phyloP scores from a whole-genome alignment of 2,113 vertebrate species.

The Rattus rattus region DNA sequence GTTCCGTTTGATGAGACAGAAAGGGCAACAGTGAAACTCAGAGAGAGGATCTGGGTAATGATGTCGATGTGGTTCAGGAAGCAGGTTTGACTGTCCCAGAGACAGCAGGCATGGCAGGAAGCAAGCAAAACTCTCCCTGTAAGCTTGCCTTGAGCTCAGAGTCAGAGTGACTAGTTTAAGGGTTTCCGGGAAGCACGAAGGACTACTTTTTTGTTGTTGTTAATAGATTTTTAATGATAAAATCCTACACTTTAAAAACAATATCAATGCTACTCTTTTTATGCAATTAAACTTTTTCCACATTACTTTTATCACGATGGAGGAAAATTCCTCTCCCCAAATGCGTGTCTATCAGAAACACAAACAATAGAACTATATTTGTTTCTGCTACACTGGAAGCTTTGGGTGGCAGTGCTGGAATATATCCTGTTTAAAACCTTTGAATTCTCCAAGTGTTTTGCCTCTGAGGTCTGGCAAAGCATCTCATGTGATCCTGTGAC shows the following conservation, averaged over 20 bases:
- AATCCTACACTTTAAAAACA: conserved; percentile 11
- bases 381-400: neutral
- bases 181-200: conserved; percentile 3
- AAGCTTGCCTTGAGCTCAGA: neutral
- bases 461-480: neutral
- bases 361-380: neutral
- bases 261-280: neutral
- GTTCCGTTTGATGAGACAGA: neutral
- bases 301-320: neutral
- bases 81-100: conserved; percentile 26
- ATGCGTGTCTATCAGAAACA: neutral
- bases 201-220: neutral
- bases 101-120: neutral
- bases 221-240: neutral
- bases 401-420: neutral
- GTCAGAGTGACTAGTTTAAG: conserved; percentile 13
- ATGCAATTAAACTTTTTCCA: neutral
- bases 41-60: neutral
- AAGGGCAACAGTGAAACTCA: neutral
- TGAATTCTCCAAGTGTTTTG: neutral
- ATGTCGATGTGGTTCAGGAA: neutral
- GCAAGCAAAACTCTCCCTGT: neutral
- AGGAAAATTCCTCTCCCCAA: neutral
- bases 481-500: neutral
- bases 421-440: neutral